phyloP scores from a whole-genome alignment of 2,888 invertebrate species.

The Luperina testacea region DNA sequence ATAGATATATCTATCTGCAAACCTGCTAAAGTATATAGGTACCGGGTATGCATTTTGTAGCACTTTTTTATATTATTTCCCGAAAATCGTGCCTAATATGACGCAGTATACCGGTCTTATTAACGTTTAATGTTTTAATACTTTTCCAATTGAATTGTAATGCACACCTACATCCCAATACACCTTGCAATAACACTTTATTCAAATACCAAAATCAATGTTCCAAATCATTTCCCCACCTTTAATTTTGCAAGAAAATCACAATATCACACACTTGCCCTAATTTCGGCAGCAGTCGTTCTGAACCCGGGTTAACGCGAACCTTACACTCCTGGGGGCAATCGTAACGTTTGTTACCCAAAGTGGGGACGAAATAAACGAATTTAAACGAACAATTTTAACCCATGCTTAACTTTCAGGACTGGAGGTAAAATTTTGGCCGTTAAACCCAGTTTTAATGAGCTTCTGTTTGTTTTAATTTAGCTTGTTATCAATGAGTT shows the following conservation, averaged over 20 bases:
- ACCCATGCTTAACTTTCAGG: conserved; percentile 82
- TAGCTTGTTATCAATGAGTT: conserved; percentile 62
- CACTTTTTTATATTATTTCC: too few relatives aligned
- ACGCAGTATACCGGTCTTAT: neutral
- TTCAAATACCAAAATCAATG: conserved; percentile 28
- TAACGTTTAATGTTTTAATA: neutral
- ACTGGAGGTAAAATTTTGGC: conserved; percentile 75
- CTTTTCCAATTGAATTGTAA: neutral
- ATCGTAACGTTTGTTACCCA: conserved; percentile 82
- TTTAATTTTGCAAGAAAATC: conserved; percentile 59
- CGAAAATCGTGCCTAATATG: too few relatives aligned
- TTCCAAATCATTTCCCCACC: conserved; percentile 46
- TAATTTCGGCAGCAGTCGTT: conserved; percentile 78
- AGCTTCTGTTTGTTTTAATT: conserved; percentile 78
- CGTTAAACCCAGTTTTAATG: conserved; percentile 75
- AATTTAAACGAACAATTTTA: conserved; percentile 88
- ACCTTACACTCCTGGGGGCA: conserved; percentile 83
- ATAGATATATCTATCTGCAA: too few relatives aligned
- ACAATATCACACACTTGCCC: conserved; percentile 72
- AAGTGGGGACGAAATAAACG: conserved; percentile 82
- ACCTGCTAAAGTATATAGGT: too few relatives aligned
- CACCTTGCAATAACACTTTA: neutral
- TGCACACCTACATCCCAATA: neutral
- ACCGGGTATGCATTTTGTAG: neutral
- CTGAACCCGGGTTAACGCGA: conserved; percentile 79